Evolutionary conservation across 2,888 invertebrate species (phyloP).

Genomic region (Gisinianus flammeolus): DNA sequence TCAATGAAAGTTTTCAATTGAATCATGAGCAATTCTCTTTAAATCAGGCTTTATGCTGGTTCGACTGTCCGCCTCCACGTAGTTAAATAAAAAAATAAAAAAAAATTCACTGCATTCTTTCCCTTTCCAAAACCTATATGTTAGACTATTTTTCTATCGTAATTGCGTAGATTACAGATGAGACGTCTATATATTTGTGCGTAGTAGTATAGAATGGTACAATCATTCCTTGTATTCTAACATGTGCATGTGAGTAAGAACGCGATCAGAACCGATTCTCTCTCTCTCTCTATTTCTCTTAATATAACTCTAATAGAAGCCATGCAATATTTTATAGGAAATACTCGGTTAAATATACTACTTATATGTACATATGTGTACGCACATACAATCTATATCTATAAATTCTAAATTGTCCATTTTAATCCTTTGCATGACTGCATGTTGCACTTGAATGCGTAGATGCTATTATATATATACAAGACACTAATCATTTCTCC

Average conservation of each 20-base stretch:
- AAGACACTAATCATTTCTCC: slow-evolving; percentile 24
- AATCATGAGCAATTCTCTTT: not conserved
- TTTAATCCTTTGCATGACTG: slow-evolving; percentile 25
- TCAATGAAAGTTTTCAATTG: not conserved
- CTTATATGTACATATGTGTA: too few species aligned
- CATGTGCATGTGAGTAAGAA: too few species aligned
- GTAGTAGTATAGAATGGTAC: not conserved
- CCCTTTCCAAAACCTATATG: not conserved
- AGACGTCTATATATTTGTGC: not conserved
- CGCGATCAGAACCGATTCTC: too few species aligned
- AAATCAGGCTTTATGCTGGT: too few species aligned
- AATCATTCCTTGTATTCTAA: too few species aligned
- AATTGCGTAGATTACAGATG: not conserved
- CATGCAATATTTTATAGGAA: not conserved
- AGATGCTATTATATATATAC: not conserved
- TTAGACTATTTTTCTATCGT: not conserved
- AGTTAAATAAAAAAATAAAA: not conserved
- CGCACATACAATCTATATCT: too few species aligned
- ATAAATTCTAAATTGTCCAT: too few species aligned
- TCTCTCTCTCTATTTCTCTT: not conserved
- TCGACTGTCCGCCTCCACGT: slow-evolving; percentile 11
- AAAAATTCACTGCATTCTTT: slow-evolving; percentile 1
- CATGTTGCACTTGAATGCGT: slow-evolving; percentile 1
- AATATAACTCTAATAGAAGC: not conserved
- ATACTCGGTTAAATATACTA: too few species aligned